Evolutionary conservation across 1,140 invertebrate species (phyloP).

Genomic region (Physella acuta): DNA sequence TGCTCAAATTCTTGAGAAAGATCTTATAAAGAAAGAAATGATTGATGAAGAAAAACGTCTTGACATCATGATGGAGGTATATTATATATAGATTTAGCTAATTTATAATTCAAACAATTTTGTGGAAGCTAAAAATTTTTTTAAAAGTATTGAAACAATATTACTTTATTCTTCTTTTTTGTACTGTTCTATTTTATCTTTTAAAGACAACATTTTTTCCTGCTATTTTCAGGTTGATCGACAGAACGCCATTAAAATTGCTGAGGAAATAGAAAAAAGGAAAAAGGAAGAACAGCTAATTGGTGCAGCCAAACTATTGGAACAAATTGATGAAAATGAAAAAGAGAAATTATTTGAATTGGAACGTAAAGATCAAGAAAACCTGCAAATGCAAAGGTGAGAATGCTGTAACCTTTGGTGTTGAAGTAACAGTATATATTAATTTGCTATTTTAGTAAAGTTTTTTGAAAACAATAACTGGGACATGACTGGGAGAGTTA

Average conservation of each 20-base stretch:
- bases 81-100: not conserved
- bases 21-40: slow-evolving; percentile 55
- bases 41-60: slow-evolving; percentile 56
- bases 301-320: slow-evolving; percentile 56
- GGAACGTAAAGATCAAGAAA: slow-evolving; percentile 60
- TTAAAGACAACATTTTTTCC: not conserved
- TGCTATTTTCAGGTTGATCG: slow-evolving; percentile 47
- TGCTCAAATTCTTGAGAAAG: slow-evolving; percentile 60
- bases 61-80: slow-evolving; percentile 60
- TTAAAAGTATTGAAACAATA: not conserved
- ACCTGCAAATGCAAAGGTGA: slow-evolving; percentile 55
- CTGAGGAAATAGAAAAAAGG: slow-evolving; percentile 59
- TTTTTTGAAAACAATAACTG: no score
- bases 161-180: not conserved
- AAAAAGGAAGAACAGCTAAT: slow-evolving; percentile 53
- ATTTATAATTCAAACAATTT: not conserved
- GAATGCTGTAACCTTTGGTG: no score
- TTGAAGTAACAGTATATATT: no score
- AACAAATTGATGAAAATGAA: slow-evolving; percentile 60
- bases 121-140: not conserved
- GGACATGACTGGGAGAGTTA: no score
- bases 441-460: no score
- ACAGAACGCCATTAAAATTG: slow-evolving; percentile 55
- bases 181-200: not conserved
- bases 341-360: slow-evolving; percentile 55